A percentile compares a stretch with the other conserved stretches of the same genome.
Conservation (phyloP, 2,113 vertebrate species). For the Zeus faber region DNA sequence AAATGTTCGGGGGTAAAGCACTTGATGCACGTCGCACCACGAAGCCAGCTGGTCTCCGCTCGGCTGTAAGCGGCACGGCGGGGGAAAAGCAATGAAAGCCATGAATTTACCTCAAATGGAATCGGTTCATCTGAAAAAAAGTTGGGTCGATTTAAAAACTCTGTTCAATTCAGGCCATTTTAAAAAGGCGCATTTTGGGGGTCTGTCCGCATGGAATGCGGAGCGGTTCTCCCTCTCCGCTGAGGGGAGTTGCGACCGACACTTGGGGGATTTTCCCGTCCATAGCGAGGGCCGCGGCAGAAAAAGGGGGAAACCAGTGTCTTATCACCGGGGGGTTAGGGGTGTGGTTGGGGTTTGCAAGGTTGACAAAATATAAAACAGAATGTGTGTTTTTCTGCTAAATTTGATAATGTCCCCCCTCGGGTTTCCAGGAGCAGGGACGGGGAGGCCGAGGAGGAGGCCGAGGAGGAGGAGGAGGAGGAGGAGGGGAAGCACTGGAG, state of each 20-base stretch:
- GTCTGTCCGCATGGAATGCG: background rate
- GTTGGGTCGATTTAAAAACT: background rate
- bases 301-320: conserved; percentile 27
- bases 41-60: conserved; percentile 5
- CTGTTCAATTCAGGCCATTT: too few species aligned
- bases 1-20: conserved; percentile 40
- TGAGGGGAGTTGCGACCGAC: background rate
- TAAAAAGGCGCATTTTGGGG: background rate
- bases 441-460: too few species aligned
- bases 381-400: conserved; percentile 63
- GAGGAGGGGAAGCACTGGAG: conserved; percentile 42
- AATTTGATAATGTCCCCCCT: conserved; percentile 66
- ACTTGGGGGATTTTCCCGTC: background rate
- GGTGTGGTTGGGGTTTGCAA: conserved; percentile 10
- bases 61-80: conserved; percentile 1
- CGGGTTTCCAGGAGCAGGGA: conserved; percentile 60
- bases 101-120: background rate
- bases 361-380: conserved; percentile 57
- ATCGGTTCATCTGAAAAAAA: background rate
- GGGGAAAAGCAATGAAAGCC: background rate
- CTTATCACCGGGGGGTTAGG: conserved; percentile 10
- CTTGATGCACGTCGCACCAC: conserved; percentile 26
- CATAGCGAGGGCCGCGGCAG: conserved; percentile 22
- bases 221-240: background rate
- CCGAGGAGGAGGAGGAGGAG: too few species aligned